Evolutionary conservation across 2,888 invertebrate species (phyloP).

Genomic region (Julus scanicus): DNA sequence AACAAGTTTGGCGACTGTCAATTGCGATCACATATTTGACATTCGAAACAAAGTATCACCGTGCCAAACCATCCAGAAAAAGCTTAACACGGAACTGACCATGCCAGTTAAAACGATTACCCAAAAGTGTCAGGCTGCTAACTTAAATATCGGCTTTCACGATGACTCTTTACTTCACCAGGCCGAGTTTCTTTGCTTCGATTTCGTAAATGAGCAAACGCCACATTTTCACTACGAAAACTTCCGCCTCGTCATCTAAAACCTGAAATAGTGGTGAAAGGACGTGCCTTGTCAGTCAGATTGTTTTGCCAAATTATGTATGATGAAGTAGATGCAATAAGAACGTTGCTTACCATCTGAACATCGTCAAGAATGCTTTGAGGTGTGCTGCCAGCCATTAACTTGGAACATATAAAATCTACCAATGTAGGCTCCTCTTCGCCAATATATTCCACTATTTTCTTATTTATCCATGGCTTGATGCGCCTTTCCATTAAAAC

Average conservation of each 20-base stretch:
- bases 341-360: conserved; percentile 80
- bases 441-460: conserved; percentile 99
- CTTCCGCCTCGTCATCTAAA: conserved; percentile 99
- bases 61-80: not conserved
- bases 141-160: not conserved
- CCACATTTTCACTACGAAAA: conserved; percentile 99
- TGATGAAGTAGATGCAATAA: no score
- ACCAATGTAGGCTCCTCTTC: conserved; percentile 98
- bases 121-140: not conserved
- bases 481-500: conserved; percentile 94
- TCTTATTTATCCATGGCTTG: conserved; percentile 99
- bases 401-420: conserved; percentile 99
- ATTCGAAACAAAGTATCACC: not conserved
- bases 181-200: conserved; percentile 95
- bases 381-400: conserved; percentile 91
- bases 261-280: conserved; percentile 82
- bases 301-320: no score
- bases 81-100: not conserved
- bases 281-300: no score
- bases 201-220: conserved; percentile 98
- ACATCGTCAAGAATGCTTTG: conserved; percentile 97
- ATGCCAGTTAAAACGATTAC: not conserved
- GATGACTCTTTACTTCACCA: conserved; percentile 72
- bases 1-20: not conserved
- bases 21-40: not conserved